phyloP scores from a whole-genome alignment of 2,113 vertebrate species.

The Mesembrinibis cayennensis region DNA sequence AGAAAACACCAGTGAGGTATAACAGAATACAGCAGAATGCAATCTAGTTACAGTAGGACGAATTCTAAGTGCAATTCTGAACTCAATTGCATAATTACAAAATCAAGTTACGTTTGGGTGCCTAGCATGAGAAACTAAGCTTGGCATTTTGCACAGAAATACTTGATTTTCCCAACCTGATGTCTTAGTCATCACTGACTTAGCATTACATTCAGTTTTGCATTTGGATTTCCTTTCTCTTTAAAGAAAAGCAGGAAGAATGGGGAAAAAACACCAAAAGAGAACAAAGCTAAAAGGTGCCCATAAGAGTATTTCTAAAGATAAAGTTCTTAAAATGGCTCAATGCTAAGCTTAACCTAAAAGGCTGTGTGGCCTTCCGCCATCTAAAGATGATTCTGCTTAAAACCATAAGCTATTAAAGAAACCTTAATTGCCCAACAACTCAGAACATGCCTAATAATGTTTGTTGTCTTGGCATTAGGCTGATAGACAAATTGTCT shows the following conservation, averaged over 20 bases:
- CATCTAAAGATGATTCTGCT: not conserved
- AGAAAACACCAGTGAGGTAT: not conserved
- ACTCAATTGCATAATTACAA: not conserved
- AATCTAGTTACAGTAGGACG: not conserved
- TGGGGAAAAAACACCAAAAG: not conserved
- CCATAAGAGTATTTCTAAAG: not conserved
- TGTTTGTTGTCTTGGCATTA: not conserved
- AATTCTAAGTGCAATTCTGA: not conserved
- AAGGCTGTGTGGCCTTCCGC: not conserved
- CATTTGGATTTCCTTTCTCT: not conserved
- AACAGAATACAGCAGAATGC: not conserved
- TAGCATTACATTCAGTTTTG: not conserved
- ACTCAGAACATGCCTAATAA: not conserved
- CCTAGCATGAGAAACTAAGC: not conserved
- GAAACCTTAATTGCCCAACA: slow-evolving; percentile 8
- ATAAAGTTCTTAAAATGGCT: slow-evolving; percentile 1
- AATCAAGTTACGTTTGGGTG: not conserved
- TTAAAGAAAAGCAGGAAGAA: not conserved
- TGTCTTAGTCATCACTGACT: not conserved
- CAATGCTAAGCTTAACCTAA: not conserved
- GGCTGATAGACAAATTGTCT: not conserved
- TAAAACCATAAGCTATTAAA: slow-evolving; percentile 17
- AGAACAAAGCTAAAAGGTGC: not conserved
- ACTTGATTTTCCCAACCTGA: not conserved
- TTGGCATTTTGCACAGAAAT: not conserved